Evolutionary conservation across 2,113 vertebrate genomes (phyloP), one percentile per base, ranked within the genome.

Genomic region (Myrmecobius fasciatus): DNA sequence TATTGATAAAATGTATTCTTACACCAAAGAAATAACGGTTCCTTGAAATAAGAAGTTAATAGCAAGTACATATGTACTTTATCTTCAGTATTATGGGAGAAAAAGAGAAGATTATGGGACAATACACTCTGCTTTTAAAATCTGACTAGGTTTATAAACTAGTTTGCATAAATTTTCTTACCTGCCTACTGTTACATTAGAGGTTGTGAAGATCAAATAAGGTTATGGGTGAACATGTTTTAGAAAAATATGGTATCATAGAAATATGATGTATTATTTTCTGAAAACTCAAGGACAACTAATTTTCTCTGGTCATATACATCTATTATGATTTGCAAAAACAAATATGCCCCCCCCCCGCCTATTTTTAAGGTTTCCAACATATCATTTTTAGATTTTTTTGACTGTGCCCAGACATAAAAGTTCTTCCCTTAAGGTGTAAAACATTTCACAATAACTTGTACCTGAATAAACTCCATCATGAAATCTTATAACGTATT

Each of bases 241-340:
- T 92, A 3, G 3, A 88, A 94, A 60, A 52, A 10, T 91, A 60
- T 93, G 25, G 31, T 75, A 67, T 36, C 47, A 94, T 54, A 10
- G 8, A 90, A 94, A 89, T 54, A 22, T 83, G 60, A 94, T n/a
- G 31, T 52, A 90, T 25, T 47, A 91, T 89, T 83, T 83, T 83
- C 22, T 11, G 7, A 91, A 75, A 60, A 88, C 20, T 43, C 20
- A 88, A 47, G 28, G 48, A 17, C 12, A 91, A 91, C 3, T 53
- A 53, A 52, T 14, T n/a, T 54, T 54, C 20, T 53, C 51, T 47
- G 10, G 89, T 92, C 53, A 43, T 17, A 25, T 54, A 26, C 4
- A 53, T 47, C 43, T 25, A 90, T 25, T 53, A 28, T 95, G 60
- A 47, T 89, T 52, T 95, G 12, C 36, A 94, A 89, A 54, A 67